Percentiles rank a stretch among this genome's conserved stretches.
These are phyloP conservation scores for Platygyra sinensis DNA, from an alignment of 64 coral and sea anemone genomes.

Conservation along the genomic window DNA sequence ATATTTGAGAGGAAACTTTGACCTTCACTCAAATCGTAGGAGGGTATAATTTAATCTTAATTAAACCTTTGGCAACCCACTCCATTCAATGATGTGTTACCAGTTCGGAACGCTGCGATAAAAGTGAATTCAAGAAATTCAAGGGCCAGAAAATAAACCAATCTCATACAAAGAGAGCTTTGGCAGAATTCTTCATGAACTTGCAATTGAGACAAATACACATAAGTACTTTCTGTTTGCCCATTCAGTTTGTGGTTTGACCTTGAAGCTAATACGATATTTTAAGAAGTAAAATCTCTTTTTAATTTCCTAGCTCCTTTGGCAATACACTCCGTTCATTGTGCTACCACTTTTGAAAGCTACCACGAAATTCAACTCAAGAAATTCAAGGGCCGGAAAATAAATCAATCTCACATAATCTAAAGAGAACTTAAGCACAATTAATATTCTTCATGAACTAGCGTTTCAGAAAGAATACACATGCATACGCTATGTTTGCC, in stretches of 20 bases:
- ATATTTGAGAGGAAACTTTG: conserved; percentile 1
- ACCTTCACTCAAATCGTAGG: conserved; percentile 3
- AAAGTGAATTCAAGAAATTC: neutral
- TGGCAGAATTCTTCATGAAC: neutral
- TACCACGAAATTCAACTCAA: neutral
- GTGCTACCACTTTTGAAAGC: neutral
- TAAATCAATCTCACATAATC: neutral
- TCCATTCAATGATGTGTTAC: neutral
- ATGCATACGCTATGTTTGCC: neutral
- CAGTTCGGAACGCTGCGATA: neutral
- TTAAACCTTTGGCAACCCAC: neutral
- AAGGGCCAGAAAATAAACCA: neutral
- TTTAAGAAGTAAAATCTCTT: neutral
- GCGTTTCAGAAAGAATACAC: neutral
- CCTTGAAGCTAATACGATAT: neutral
- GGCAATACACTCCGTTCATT: neutral
- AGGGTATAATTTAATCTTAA: conserved; percentile 1
- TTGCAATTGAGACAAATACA: neutral
- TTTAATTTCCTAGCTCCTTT: neutral
- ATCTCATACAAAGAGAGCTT: neutral
- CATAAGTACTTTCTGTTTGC: neutral
- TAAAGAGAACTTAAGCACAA: neutral
- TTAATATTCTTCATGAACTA: neutral
- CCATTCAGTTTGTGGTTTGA: conserved; percentile 16
- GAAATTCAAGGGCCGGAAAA: neutral